Conservation (phyloP, 30 jellyfish, hydroid and myxozoan species). For the Cassiopea andromeda region DNA sequence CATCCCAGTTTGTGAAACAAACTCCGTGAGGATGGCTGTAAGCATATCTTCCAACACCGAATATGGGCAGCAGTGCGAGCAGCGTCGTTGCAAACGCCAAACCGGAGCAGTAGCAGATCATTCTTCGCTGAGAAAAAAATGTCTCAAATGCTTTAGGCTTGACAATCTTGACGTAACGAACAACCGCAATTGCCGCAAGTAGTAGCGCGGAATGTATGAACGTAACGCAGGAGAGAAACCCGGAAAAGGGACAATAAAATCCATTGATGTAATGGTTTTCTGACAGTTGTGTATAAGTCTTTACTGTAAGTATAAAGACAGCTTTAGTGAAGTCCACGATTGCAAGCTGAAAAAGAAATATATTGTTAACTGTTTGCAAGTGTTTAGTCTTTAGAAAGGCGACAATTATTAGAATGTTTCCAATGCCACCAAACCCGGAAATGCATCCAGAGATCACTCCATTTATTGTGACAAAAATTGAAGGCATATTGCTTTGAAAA, state of each 20-base stretch:
- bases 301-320: constrained; percentile 56
- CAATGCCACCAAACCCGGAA: constrained; percentile 57
- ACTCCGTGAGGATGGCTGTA: constrained; percentile 87
- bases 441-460: constrained; percentile 30
- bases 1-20: constrained; percentile 79
- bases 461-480: constrained; percentile 17
- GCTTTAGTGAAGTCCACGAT: constrained; percentile 78
- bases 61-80: constrained; percentile 73
- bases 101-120: constrained; percentile 30
- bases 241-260: constrained; percentile 73
- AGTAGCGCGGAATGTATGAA: constrained; percentile 74
- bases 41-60: constrained; percentile 81
- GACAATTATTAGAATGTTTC: constrained; percentile 47
- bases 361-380: constrained; percentile 77
- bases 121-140: constrained; percentile 35
- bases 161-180: constrained; percentile 77
- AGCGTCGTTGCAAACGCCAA: constrained; percentile 33
- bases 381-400: constrained; percentile 48
- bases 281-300: constrained; percentile 69
- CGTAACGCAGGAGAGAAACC: constrained; percentile 68
- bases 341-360: constrained; percentile 66
- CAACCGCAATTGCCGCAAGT: constrained; percentile 79
- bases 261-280: constrained; percentile 33
- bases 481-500: constrained; percentile 10
- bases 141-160: constrained; percentile 38